phyloP scores from a whole-genome alignment of 2,888 invertebrate species.

The Galeruca laticollis region DNA sequence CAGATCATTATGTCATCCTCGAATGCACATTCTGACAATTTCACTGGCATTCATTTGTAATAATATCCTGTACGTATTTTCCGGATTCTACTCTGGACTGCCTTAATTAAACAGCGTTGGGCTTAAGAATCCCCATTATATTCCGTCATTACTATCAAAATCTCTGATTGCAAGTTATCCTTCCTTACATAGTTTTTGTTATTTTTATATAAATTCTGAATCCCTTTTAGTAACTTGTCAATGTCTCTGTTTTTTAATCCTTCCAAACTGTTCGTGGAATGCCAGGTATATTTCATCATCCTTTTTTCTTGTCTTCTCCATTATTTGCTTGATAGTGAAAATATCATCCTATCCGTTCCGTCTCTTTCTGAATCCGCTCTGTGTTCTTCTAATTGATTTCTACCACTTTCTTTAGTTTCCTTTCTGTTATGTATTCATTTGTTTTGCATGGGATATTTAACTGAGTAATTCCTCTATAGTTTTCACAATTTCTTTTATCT shows the following conservation, averaged over 20 bases:
- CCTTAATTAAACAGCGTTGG: neutral
- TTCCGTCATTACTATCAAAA: too few species aligned
- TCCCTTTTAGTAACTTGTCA: neutral
- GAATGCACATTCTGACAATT: constrained; percentile 2
- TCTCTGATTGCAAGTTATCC: neutral
- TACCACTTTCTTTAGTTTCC: neutral
- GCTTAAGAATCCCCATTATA: neutral
- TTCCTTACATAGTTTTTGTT: too few species aligned
- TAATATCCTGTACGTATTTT: neutral
- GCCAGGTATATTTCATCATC: too few species aligned
- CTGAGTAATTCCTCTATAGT: too few species aligned
- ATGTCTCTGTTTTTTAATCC: neutral
- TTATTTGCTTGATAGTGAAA: neutral
- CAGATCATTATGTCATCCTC: neutral
- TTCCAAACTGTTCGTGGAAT: neutral
- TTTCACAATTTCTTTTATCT: too few species aligned
- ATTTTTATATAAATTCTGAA: neutral
- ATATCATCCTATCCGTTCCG: neutral
- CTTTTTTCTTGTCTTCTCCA: neutral
- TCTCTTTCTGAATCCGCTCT: too few species aligned
- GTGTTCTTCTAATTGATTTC: neutral
- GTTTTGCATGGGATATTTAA: too few species aligned
- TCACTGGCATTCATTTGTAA: neutral
- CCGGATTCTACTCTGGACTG: neutral
- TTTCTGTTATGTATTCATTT: neutral